These are phyloP conservation scores for Papilio elwesi DNA, from an alignment of 2,888 invertebrate genomes.

Conservation along the genomic window DNA sequence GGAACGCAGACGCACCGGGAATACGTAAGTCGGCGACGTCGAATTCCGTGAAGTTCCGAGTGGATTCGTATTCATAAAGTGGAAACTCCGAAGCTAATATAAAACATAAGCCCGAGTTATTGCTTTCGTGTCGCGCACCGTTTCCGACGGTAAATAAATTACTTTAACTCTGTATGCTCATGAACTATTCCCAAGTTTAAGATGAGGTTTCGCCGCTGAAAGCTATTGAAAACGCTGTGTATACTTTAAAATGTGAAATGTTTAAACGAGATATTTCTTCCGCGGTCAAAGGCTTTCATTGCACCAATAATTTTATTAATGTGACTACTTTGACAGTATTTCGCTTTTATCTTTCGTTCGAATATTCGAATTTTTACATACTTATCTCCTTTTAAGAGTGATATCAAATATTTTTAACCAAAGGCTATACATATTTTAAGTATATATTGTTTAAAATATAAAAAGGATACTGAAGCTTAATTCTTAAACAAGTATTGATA, in stretches of 20 bases:
- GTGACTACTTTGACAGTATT: slow-evolving; percentile 10
- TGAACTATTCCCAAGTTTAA: slow-evolving; percentile 47
- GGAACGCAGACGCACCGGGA: slow-evolving; percentile 44
- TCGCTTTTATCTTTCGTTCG: background rate
- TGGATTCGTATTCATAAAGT: slow-evolving; percentile 55
- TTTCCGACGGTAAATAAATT: slow-evolving; percentile 54
- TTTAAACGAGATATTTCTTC: slow-evolving; percentile 19
- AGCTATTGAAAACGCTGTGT: slow-evolving; percentile 20
- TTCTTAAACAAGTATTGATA: too few relatives aligned
- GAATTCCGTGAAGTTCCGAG: slow-evolving; percentile 51
- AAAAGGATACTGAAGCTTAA: too few relatives aligned
- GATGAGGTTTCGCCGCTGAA: slow-evolving; percentile 33
- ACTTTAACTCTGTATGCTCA: slow-evolving; percentile 46
- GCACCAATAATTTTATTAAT: slow-evolving; percentile 18
- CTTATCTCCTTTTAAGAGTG: background rate
- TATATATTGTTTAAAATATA: too few relatives aligned
- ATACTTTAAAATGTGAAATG: slow-evolving; percentile 15
- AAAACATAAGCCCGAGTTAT: slow-evolving; percentile 56
- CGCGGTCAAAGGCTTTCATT: background rate
- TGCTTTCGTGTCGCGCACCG: slow-evolving; percentile 52
- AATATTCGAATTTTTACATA: background rate
- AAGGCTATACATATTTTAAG: too few relatives aligned
- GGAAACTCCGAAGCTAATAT: slow-evolving; percentile 55
- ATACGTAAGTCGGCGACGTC: slow-evolving; percentile 45
- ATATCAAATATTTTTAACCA: too few relatives aligned